Percentiles rank a stretch among this genome's conserved stretches.
These are phyloP conservation scores for Acanthis flammea DNA, from an alignment of 2,797 vertebrate genomes.

Conservation along the genomic window DNA sequence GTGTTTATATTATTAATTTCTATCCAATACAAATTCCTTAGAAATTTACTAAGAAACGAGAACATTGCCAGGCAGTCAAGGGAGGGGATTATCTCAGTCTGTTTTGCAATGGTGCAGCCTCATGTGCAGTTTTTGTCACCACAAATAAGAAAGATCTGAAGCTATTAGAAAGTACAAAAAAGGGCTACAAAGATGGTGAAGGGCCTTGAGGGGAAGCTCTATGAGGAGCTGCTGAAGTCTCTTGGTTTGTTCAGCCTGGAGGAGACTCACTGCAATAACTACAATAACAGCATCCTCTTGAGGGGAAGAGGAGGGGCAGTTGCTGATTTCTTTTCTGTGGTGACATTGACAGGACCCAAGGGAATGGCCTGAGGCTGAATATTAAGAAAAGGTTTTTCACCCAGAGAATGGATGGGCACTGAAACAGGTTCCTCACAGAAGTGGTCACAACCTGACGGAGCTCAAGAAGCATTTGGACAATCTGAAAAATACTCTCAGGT, in stretches of 20 bases:
- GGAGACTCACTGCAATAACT: accelerated
- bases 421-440: neutral
- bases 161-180: neutral
- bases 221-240: no score
- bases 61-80: neutral
- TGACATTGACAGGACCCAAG: neutral
- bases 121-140: neutral
- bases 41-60: neutral
- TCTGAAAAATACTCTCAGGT: neutral
- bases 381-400: no score
- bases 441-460: neutral
- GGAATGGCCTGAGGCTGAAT: neutral
- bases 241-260: neutral
- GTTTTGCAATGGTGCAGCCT: neutral
- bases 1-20: neutral
- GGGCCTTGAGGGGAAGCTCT: accelerated
- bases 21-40: neutral
- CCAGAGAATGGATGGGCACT: neutral
- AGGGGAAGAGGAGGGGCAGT: neutral
- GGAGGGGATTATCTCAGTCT: neutral
- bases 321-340: neutral
- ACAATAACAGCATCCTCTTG: accelerated
- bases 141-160: neutral
- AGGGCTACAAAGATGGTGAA: neutral
- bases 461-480: neutral